phyloP scores from a whole-genome alignment of 2,888 invertebrate genomes.

The Metacarcinus magister region DNA sequence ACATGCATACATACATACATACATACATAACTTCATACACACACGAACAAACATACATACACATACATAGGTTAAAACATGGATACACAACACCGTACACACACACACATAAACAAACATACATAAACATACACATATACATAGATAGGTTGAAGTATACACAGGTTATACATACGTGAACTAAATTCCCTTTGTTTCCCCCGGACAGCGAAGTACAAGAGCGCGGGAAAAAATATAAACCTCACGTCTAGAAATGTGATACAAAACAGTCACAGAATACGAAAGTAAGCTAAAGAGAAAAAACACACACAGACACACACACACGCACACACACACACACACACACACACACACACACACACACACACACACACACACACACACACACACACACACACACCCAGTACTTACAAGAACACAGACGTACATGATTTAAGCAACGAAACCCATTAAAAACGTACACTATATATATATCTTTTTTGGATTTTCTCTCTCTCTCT shows the following conservation, averaged over 20 bases:
- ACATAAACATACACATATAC: neutral
- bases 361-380: neutral
- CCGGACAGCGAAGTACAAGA: neutral
- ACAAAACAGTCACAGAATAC: neutral
- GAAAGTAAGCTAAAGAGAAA: neutral
- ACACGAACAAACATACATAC: neutral
- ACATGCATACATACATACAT: too few species aligned
- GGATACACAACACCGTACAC: too few species aligned
- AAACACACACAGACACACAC: too few species aligned
- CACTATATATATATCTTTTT: too few species aligned
- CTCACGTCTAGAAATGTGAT: too few species aligned
- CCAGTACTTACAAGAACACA: neutral
- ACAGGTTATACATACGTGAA: neutral
- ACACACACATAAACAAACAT: neutral
- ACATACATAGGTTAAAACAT: too few species aligned
- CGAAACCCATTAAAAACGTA: too few species aligned
- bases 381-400: neutral
- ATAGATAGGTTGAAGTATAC: neutral
- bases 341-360: neutral
- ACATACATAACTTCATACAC: neutral
- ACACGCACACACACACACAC: neutral
- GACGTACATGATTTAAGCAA: too few species aligned
- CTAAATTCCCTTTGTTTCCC: neutral
- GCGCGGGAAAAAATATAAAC: too few species aligned
- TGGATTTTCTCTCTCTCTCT: neutral